A percentile compares a stretch with the other conserved stretches of the same genome.
phyloP scores from a whole-genome alignment of 1,140 invertebrate genomes.

The Orchestia grillus region DNA sequence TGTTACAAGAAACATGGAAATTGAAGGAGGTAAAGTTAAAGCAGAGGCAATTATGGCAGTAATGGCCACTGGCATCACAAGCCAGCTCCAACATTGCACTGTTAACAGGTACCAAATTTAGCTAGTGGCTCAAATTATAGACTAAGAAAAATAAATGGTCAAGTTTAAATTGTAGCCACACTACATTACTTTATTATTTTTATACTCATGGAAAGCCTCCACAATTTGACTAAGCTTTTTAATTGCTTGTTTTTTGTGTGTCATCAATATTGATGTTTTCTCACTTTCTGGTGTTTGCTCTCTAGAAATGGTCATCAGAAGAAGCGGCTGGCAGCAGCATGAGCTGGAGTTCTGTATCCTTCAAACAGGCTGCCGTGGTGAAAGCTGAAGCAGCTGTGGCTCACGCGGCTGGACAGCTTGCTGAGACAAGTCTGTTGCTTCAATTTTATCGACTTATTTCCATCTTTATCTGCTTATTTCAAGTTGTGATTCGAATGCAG shows the following conservation, averaged over 20 bases:
- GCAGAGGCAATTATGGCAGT: too few relatives aligned
- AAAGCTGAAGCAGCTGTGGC: conserved; percentile 22
- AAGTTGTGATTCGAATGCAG: not conserved
- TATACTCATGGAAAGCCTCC: too few relatives aligned
- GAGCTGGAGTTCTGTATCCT: not conserved
- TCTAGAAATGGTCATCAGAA: conserved; percentile 27
- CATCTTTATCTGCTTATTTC: not conserved
- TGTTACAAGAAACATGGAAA: too few relatives aligned
- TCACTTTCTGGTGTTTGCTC: not conserved
- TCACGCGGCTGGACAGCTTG: conserved; percentile 1
- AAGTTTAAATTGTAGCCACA: too few relatives aligned
- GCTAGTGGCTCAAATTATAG: too few relatives aligned
- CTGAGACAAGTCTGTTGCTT: not conserved
- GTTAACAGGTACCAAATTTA: too few relatives aligned
- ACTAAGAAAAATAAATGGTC: too few relatives aligned
- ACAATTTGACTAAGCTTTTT: not conserved
- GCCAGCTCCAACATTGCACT: too few relatives aligned
- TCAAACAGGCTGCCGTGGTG: not conserved
- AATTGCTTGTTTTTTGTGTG: not conserved
- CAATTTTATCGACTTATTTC: too few relatives aligned
- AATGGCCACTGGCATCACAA: too few relatives aligned
- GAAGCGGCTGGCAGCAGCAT: not conserved
- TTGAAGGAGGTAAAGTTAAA: too few relatives aligned
- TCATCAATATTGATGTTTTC: not conserved
- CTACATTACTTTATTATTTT: too few relatives aligned